Conservation (phyloP, 2,888 invertebrate species). For the Thymelicus lineola region DNA sequence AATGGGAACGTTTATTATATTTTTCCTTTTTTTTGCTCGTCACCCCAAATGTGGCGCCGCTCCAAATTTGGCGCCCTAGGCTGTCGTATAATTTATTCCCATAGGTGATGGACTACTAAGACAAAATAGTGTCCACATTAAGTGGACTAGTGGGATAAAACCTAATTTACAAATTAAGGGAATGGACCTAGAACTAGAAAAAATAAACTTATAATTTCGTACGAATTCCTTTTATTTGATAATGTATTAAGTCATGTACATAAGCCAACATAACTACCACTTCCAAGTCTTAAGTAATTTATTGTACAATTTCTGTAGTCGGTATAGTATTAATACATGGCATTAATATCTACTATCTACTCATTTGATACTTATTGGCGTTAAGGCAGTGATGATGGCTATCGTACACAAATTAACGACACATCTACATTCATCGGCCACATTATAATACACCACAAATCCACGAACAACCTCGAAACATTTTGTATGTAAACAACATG, state of each 20-base stretch:
- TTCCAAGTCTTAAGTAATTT: slow-evolving; percentile 25
- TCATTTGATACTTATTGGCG: slow-evolving; percentile 55
- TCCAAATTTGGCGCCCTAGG: no score
- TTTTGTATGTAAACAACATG: slow-evolving; percentile 78
- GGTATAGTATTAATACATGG: slow-evolving; percentile 32
- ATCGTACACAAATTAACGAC: slow-evolving; percentile 66
- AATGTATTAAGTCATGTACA: slow-evolving; percentile 66
- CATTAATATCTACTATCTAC: slow-evolving; percentile 29
- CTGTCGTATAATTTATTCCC: no score
- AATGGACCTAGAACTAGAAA: slow-evolving; percentile 11
- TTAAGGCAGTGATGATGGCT: slow-evolving; percentile 62
- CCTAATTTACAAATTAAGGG: no score
- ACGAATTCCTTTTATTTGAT: slow-evolving; percentile 74
- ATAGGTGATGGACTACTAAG: no score
- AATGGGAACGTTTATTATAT: no score
- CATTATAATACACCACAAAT: slow-evolving; percentile 79
- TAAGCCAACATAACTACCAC: slow-evolving; percentile 42
- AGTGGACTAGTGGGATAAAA: no score
- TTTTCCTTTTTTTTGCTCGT: no score
- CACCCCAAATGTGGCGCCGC: no score
- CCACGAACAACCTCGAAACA: slow-evolving; percentile 81
- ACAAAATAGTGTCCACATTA: no score
- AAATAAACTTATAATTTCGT: slow-evolving; percentile 52
- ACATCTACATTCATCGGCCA: slow-evolving; percentile 69
- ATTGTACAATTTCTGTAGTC: slow-evolving; percentile 17